Evolutionary conservation across 2,888 invertebrate genomes (phyloP).

Genomic region (Cistogaster globosa): DNA sequence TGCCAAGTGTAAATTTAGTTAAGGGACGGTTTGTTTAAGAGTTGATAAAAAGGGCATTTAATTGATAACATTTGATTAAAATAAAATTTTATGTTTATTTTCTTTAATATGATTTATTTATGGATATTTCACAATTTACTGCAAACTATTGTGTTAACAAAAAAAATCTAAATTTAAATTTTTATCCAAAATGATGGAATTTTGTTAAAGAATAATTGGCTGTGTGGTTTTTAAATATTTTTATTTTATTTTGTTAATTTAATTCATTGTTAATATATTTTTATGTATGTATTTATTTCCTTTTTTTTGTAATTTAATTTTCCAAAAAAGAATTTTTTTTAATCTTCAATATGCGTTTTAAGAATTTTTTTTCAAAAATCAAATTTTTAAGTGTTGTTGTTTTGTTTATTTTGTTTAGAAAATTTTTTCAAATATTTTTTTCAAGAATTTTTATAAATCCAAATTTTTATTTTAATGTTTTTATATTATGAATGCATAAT

Average conservation of each 20-base stretch:
- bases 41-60: too few relatives aligned
- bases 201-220: not conserved
- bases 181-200: not conserved
- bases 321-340: too few relatives aligned
- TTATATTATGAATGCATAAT: too few relatives aligned
- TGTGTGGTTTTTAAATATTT: not conserved
- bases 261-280: not conserved
- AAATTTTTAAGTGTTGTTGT: too few relatives aligned
- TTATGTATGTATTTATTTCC: not conserved
- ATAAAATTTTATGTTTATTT: not conserved
- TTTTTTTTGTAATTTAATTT: not conserved
- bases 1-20: slow-evolving; percentile 30
- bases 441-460: too few relatives aligned
- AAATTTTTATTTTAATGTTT: too few relatives aligned
- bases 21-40: slow-evolving; percentile 49
- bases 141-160: not conserved
- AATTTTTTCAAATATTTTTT: too few relatives aligned
- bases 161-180: not conserved
- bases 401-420: too few relatives aligned
- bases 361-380: too few relatives aligned
- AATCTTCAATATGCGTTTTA: too few relatives aligned
- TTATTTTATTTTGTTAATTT: not conserved
- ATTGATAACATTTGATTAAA: too few relatives aligned
- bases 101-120: not conserved
- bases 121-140: too few relatives aligned